Percentiles rank a stretch among this genome's conserved stretches.
Evolutionary conservation across 2,113 vertebrate species (phyloP).

Genomic region (Hydropotes inermis): DNA sequence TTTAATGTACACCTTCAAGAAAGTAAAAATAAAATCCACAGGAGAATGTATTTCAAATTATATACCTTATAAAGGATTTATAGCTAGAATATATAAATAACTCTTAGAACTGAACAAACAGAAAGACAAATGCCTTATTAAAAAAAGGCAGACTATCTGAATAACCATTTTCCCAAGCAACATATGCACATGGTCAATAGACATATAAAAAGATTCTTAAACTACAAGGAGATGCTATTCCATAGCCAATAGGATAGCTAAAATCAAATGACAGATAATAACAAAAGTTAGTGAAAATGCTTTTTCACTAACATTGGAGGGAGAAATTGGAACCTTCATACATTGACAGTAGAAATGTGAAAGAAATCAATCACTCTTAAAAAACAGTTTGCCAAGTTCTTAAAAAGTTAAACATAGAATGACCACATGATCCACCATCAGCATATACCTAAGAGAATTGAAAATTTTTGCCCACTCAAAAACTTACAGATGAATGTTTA

Average conservation of each 20-base stretch:
- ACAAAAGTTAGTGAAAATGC: not conserved
- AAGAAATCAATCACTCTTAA: not conserved
- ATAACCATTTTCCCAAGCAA: not conserved
- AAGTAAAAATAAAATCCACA: not conserved
- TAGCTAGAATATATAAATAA: not conserved
- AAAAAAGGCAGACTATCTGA: not conserved
- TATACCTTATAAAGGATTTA: not conserved
- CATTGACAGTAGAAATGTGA: not conserved
- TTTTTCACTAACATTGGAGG: not conserved
- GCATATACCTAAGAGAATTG: not conserved
- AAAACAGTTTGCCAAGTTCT: not conserved
- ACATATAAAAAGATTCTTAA: not conserved
- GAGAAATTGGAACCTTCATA: not conserved
- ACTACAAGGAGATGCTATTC: not conserved
- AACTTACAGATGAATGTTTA: not conserved
- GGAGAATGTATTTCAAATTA: not conserved
- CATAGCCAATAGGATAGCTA: not conserved
- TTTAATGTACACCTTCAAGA: not conserved
- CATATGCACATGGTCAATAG: not conserved
- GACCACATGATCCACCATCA: not conserved
- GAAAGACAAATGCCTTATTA: not conserved
- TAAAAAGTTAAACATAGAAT: not conserved
- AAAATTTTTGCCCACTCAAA: not conserved
- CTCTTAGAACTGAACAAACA: not conserved
- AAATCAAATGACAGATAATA: not conserved